Conservation (phyloP, 2,797 vertebrate species). For the Petrocephalus schoutedeni region DNA sequence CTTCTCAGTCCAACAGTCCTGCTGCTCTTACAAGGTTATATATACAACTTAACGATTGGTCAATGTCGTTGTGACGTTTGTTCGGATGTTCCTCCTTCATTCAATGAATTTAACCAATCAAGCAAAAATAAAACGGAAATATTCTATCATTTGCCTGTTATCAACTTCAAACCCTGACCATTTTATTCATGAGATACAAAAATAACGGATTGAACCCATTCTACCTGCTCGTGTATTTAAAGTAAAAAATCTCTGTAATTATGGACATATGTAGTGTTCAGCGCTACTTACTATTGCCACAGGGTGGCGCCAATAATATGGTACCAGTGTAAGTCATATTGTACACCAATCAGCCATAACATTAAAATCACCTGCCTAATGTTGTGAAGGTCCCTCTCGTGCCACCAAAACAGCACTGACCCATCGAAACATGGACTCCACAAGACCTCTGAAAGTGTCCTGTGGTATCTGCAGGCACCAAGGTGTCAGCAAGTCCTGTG, state of each 20-base stretch:
- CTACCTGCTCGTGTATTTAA: conserved; percentile 52
- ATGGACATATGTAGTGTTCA: neutral
- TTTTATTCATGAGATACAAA: conserved; percentile 38
- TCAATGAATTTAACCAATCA: conserved; percentile 42
- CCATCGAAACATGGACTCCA: neutral
- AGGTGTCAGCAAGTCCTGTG: neutral
- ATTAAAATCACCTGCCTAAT: neutral
- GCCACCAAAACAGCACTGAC: neutral
- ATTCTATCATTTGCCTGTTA: neutral
- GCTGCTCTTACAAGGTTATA: conserved; percentile 22
- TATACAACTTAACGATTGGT: conserved; percentile 31
- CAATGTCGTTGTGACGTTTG: conserved; percentile 34
- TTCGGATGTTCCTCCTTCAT: conserved; percentile 44
- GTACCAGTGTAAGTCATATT: neutral
- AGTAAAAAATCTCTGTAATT: conserved; percentile 46
- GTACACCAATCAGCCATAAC: neutral
- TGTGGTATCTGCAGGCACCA: neutral
- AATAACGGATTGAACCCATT: conserved; percentile 35
- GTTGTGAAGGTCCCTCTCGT: neutral
- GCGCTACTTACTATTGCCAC: conserved; percentile 6
- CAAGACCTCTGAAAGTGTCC: neutral
- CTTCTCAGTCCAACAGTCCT: conserved; percentile 21
- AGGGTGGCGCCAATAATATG: neutral
- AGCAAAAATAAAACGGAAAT: conserved; percentile 29
- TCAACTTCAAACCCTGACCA: neutral